Conservation (phyloP, 1,140 invertebrate genomes). For the Drosophila miranda region DNA sequence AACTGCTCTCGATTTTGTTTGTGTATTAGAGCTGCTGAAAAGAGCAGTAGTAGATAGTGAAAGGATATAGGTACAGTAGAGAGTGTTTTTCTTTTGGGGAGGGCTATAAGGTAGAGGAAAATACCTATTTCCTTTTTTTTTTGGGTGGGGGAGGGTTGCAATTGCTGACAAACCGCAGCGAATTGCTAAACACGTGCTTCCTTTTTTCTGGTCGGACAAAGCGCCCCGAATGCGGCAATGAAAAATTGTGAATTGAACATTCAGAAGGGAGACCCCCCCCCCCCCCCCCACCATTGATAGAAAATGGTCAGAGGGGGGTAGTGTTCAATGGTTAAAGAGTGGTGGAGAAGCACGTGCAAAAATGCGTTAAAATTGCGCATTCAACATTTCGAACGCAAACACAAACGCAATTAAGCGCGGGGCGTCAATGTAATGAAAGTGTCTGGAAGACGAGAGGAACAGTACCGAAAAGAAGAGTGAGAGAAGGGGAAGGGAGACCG, state of each 20-base stretch:
- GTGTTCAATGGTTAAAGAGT: background rate
- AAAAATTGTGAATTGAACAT: slow-evolving; percentile 70
- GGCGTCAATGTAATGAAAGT: slow-evolving; percentile 67
- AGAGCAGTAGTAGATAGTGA: background rate
- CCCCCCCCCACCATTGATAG: background rate
- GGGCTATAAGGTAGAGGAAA: slow-evolving; percentile 1
- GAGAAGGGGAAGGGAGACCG: background rate
- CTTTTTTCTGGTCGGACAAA: slow-evolving; percentile 28
- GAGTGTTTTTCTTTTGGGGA: background rate
- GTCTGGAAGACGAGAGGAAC: slow-evolving; percentile 23
- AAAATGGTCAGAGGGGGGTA: background rate
- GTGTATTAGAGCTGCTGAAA: slow-evolving; percentile 11
- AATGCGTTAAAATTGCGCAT: slow-evolving; percentile 72
- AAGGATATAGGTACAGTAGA: slow-evolving; percentile 10
- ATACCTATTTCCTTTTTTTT: slow-evolving; percentile 12
- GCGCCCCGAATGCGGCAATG: slow-evolving; percentile 60
- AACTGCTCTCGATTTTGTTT: slow-evolving; percentile 56
- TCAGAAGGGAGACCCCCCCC: background rate
- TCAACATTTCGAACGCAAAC: slow-evolving; percentile 66
- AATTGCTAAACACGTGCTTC: slow-evolving; percentile 70
- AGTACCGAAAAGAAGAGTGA: too few species aligned
- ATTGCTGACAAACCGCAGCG: slow-evolving; percentile 68
- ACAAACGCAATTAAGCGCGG: slow-evolving; percentile 77
- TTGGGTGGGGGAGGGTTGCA: slow-evolving; percentile 37
- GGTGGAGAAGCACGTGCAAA: slow-evolving; percentile 68